Base-by-base conservation (phyloP, 1,140 invertebrate genomes). In the Phenacoccus solenopsis region DNA sequence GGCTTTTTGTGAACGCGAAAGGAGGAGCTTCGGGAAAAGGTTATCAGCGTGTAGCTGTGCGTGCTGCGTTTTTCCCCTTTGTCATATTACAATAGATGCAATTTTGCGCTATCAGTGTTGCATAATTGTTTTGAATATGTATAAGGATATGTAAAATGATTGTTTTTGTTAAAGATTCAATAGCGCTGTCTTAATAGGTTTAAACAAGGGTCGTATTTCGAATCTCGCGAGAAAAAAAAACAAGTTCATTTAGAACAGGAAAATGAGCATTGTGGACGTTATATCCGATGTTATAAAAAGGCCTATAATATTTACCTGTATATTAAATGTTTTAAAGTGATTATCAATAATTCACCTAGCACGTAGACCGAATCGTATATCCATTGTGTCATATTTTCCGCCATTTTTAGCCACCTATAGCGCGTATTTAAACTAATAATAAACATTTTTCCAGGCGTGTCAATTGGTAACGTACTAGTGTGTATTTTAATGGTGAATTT, bases 11-110 rank as follows among this genome's bases (percentile, higher is more conserved):
- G 25, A 25, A 27, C 59, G 21, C 21, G 25, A 27, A 64, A 27
- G 59, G 59, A 25, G 59, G 59, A 64, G 59, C 59, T 64, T 64
- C 25, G 22, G 10, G 21, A 64, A n/a, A 64, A 64, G 59, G 59
- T 64, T 64, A 64, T 64, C 59, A 49, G 38, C 38, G 20, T 16
- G 16, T 49, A 49, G 38, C 38, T 49, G 12, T 49, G 38, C 38
- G 38, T 10, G n/a, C n/a, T n/a, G 38, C 38, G 38, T 49, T 49
- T 49, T 49, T 49, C 13, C 38, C 20, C 38, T 49, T 49, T 16
- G n/a, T n/a, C n/a, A n/a, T n/a, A n/a, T n/a, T n/a, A 49, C 20
- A 49, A 49, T 49, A 16, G 38, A n/a, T 49, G 38, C 38, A 49
- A 49, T 49, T 49, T 49, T 49, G 38, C 16, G 38, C 16, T 49